Conservation (phyloP, 1,140 invertebrate species). For the Brevipalpus yothersi region DNA sequence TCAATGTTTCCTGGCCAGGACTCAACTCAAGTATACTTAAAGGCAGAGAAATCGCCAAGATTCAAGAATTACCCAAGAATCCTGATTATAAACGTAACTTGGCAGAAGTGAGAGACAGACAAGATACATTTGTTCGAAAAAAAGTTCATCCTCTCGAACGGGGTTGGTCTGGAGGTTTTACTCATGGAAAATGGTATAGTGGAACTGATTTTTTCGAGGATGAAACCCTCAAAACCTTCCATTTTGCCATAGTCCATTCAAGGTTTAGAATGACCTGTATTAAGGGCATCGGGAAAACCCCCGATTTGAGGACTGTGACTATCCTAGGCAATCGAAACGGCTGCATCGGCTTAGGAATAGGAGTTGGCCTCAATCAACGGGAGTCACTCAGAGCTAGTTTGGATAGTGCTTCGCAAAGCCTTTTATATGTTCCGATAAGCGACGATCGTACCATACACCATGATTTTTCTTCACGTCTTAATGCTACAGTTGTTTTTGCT, state of each 20-base stretch:
- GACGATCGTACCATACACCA: constrained; percentile 57
- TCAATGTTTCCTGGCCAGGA: constrained; percentile 72
- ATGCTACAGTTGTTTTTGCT: constrained; percentile 62
- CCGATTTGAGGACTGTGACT: constrained; percentile 35
- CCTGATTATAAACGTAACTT: constrained; percentile 41
- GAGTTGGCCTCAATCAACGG: constrained; percentile 13
- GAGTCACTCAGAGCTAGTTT: constrained; percentile 31
- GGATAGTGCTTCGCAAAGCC: constrained; percentile 55
- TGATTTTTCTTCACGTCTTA: constrained; percentile 68
- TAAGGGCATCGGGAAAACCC: constrained; percentile 48
- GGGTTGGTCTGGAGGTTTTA: constrained; percentile 58
- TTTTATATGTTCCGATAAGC: constrained; percentile 60
- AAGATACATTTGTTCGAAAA: constrained; percentile 30
- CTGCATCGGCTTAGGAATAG: constrained; percentile 31
- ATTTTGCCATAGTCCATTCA: constrained; percentile 51
- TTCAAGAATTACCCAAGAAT: constrained; percentile 34
- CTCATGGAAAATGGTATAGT: constrained; percentile 59
- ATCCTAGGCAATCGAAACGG: constrained; percentile 76
- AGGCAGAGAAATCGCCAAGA: constrained; percentile 43
- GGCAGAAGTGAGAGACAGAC: constrained; percentile 39
- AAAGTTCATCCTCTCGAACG: constrained; percentile 51
- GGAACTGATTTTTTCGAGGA: constrained; percentile 49
- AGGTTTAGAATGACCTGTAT: constrained; percentile 62
- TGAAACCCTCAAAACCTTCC: constrained; percentile 63
- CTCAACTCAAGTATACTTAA: constrained; percentile 53